Evolutionary conservation across 1,140 invertebrate species (phyloP), one percentile per base, ranked within the genome.

Genomic region (Lepidurus apus): DNA sequence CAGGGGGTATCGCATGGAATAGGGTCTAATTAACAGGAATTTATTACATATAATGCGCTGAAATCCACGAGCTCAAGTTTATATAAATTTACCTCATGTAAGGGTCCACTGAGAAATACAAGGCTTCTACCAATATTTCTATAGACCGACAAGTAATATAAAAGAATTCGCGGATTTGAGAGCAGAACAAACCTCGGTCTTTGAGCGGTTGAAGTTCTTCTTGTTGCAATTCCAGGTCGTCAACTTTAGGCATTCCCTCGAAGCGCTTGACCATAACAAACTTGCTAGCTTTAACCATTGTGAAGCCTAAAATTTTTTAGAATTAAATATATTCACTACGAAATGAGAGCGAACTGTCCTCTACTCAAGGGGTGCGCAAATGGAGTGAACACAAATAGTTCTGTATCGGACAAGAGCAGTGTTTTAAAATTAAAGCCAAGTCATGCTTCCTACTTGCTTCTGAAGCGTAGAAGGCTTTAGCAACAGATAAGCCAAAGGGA

Each of bases 31-130:
- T 47, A 76, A 73, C 73, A 80, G 17, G 11, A 77, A 77, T 74
- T 44, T 77, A 43, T 75, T 78, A 34, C 17, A 53, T 42, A n/a
- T 74, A 74, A 45, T 65, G 74, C 42, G 34, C 74, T 78, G 34
- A 34, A 34, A 34, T 34, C 1, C 34, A 34, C 34, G 3, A 34
- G 34, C 34, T 74, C 75, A 24, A 11, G 2, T 78, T 8, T 76
- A 26, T 42, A 74, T 5, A n/a, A 73, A n/a, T 73, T 17, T 77
- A 65, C 81, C 91, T 86, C 90, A 91, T 91, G 80, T 91, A 92
- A 45, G 91, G 91, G 84, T 92, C 91, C 4, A 92, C 90, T 78
- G 90, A 91, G 2, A 91, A 81, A 81, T 88, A 91, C 81, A 90
- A 87, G 9, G 91, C 90, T 86, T 92, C 85, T 21, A 87, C 85